Conservation (phyloP, 2,113 vertebrate genomes). For the Otocyon megalotis region DNA sequence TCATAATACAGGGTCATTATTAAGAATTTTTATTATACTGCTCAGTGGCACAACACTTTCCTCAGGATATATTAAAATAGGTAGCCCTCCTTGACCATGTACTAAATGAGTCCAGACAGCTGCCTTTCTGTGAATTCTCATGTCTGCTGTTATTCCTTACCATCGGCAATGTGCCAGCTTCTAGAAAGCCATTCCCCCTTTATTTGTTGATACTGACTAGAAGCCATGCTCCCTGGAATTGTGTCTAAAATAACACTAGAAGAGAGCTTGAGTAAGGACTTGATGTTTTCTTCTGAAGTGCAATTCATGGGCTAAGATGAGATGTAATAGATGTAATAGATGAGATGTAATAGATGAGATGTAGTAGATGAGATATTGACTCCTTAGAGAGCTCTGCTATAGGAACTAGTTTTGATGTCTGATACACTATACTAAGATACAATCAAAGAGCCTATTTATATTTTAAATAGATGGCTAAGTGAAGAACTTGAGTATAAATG, state of each 20-base stretch:
- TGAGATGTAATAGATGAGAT: no score
- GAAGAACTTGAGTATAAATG: not conserved
- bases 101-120: slow-evolving; percentile 23
- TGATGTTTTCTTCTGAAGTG: slow-evolving; percentile 25
- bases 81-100: not conserved
- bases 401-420: not conserved
- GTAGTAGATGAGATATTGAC: not conserved
- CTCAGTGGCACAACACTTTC: not conserved
- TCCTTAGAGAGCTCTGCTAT: not conserved
- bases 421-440: not conserved
- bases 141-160: not conserved
- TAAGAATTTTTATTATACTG: slow-evolving; percentile 3
- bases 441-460: not conserved
- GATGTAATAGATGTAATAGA: no score
- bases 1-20: not conserved
- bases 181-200: slow-evolving; percentile 33
- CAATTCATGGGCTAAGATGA: not conserved
- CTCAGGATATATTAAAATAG: slow-evolving; percentile 16
- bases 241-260: slow-evolving; percentile 39
- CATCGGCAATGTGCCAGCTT: not conserved
- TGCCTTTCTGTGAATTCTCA: slow-evolving; percentile 7
- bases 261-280: not conserved
- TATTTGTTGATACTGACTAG: slow-evolving; percentile 42
- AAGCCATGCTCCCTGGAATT: slow-evolving; percentile 13
- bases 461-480: not conserved